phyloP scores from a whole-genome alignment of 2,888 invertebrate genomes.

The Tridacna gigas region DNA sequence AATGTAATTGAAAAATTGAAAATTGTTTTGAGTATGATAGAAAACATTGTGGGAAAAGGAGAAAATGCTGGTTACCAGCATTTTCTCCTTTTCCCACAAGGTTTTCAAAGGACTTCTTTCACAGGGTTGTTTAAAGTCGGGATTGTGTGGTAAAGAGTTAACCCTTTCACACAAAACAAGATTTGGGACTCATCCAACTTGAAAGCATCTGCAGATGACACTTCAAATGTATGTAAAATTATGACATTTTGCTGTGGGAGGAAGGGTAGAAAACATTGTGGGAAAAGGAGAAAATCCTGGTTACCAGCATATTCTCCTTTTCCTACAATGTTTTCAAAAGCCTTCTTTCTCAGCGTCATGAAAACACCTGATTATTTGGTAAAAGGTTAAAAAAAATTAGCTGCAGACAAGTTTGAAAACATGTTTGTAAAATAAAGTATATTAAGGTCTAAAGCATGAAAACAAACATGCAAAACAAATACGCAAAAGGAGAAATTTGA shows the following conservation, averaged over 20 bases:
- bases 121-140: not conserved
- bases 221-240: too few relatives aligned
- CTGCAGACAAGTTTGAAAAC: too few relatives aligned
- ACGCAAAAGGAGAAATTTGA: not conserved
- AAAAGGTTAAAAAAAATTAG: not conserved
- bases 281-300: constrained; percentile 1
- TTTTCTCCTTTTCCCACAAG: constrained; percentile 1
- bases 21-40: not conserved
- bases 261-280: not conserved
- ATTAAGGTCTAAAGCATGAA: too few relatives aligned
- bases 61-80: constrained; percentile 8
- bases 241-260: too few relatives aligned
- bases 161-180: too few relatives aligned
- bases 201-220: too few relatives aligned
- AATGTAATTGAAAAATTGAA: not conserved
- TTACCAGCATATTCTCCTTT: constrained; percentile 2
- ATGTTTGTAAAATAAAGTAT: not conserved
- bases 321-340: constrained; percentile 1
- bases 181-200: too few relatives aligned
- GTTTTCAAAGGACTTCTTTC: not conserved
- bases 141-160: too few relatives aligned
- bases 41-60: constrained; percentile 7
- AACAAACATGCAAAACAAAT: not conserved
- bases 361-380: not conserved
- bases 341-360: not conserved